A percentile compares a stretch with the other conserved stretches of the same genome.
Conservation (phyloP, 2,888 invertebrate genomes). For the Ichneumon xanthorius region DNA sequence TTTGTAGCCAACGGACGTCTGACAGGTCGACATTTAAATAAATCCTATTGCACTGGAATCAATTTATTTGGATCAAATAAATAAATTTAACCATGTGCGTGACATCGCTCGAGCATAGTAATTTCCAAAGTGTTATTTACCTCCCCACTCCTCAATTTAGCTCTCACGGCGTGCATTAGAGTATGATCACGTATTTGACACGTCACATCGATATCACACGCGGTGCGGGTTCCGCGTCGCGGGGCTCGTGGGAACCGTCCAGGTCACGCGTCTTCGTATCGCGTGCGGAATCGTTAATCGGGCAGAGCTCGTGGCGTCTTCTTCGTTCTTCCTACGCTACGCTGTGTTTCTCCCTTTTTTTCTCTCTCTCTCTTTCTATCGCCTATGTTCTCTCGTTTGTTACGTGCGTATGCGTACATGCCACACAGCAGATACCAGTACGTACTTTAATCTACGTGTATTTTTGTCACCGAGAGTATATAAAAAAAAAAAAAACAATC, state of each 20-base stretch:
- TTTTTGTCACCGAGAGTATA: constrained; percentile 25
- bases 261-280: constrained; percentile 82
- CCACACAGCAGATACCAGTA: constrained; percentile 17
- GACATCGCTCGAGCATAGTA: constrained; percentile 71
- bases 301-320: constrained; percentile 65
- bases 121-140: constrained; percentile 73
- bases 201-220: constrained; percentile 78
- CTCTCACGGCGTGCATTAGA: constrained; percentile 75
- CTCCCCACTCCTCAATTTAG: constrained; percentile 3
- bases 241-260: constrained; percentile 82
- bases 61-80: neutral
- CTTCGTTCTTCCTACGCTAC: constrained; percentile 37
- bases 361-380: constrained; percentile 22
- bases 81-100: constrained; percentile 8
- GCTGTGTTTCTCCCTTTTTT: constrained; percentile 3
- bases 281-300: constrained; percentile 82
- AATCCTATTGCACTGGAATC: neutral
- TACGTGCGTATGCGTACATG: constrained; percentile 18
- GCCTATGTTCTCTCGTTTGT: constrained; percentile 42
- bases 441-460: constrained; percentile 40
- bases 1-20: neutral
- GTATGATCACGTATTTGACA: constrained; percentile 83
- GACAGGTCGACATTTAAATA: neutral
- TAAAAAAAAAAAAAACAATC: neutral
- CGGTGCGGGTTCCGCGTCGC: constrained; percentile 78